Conservation (phyloP, 1,140 invertebrate genomes). For the Caenorhabditis elegans region WBcel235 BX284604.4:630501-631000, state of each 20-base stretch:
- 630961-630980: no score
- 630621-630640: conserved; percentile 8
- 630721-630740: conserved; percentile 17
- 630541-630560: not conserved
- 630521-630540: not conserved
- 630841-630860: not conserved
- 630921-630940: no score
- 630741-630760: not conserved
- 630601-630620: not conserved
- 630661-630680: not conserved
- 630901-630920: not conserved
- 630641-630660: conserved; percentile 20
- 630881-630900: conserved; percentile 5
- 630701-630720: not conserved
- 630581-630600: conserved; percentile 17
- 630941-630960: no score
- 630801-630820: not conserved
- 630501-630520: not conserved
- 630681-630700: conserved; percentile 2
- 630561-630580: not conserved
- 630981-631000: no score
- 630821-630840: not conserved
- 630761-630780: conserved; percentile 18
- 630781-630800: not conserved
- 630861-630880: conserved; percentile 16